A percentile compares a stretch with the other conserved stretches of the same genome.
Conservation (phyloP, 2,113 vertebrate species). For the Perca schrenkii region DNA sequence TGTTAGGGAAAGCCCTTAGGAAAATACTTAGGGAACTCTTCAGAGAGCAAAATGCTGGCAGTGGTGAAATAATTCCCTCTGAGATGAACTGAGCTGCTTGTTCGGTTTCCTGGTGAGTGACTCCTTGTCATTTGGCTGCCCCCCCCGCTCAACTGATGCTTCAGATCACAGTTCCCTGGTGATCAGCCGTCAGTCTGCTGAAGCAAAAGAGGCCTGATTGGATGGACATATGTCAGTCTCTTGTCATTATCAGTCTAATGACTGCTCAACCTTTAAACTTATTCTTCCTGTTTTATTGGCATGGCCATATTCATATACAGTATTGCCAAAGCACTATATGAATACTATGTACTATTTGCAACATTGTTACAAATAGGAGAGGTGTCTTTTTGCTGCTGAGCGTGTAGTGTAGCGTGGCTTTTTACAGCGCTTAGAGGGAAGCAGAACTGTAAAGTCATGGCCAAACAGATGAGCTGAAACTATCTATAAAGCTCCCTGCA, state of each 20-base stretch:
- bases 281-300: neutral
- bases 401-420: no score
- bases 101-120: neutral
- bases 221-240: neutral
- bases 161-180: conserved; percentile 8
- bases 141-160: neutral
- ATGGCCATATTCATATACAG: neutral
- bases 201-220: conserved; percentile 1
- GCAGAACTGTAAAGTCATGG: no score
- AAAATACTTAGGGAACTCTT: neutral
- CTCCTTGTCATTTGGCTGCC: neutral
- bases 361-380: neutral
- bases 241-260: neutral
- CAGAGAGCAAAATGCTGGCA: neutral
- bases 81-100: neutral
- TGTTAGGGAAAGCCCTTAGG: neutral
- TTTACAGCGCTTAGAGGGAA: no score
- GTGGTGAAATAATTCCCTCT: neutral
- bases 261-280: neutral
- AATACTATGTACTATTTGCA: neutral
- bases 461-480: no score
- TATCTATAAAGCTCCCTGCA: no score
- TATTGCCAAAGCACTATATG: neutral
- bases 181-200: conserved; percentile 35
- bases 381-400: neutral